Evolutionary conservation across 1,140 invertebrate species (phyloP).

Genomic region (Drosophila setifemur): DNA sequence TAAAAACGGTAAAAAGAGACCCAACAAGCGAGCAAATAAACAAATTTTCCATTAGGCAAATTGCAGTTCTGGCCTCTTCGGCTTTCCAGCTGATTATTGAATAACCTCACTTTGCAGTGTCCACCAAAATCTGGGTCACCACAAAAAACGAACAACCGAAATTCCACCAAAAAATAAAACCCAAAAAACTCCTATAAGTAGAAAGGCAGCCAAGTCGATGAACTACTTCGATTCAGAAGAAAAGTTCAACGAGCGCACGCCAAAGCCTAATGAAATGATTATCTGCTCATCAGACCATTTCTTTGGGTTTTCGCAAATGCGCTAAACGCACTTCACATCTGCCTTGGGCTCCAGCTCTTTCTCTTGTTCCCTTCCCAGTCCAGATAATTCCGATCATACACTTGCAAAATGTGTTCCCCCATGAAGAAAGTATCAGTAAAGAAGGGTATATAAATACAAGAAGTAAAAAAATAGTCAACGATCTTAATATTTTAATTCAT

Average conservation of each 20-base stretch:
- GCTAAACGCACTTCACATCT: slow-evolving; percentile 11
- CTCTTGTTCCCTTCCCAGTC: slow-evolving; percentile 20
- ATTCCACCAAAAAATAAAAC: not conserved
- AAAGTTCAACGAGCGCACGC: slow-evolving; percentile 62
- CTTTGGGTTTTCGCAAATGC: not conserved
- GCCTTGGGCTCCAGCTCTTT: not conserved
- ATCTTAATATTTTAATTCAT: too few species aligned
- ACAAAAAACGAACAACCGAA: not conserved
- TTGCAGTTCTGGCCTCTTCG: slow-evolving; percentile 46
- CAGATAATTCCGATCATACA: slow-evolving; percentile 37
- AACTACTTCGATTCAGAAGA: slow-evolving; percentile 33
- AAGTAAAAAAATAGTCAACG: too few species aligned
- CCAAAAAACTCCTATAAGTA: not conserved
- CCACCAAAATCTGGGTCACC: slow-evolving; percentile 36
- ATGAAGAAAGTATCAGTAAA: too few species aligned
- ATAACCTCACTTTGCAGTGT: slow-evolving; percentile 36
- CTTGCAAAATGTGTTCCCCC: slow-evolving; percentile 35
- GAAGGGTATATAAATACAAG: too few species aligned
- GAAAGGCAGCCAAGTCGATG: slow-evolving; percentile 35
- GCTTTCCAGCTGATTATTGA: slow-evolving; percentile 57
- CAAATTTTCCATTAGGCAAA: slow-evolving; percentile 68
- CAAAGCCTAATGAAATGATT: slow-evolving; percentile 73
- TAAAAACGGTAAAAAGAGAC: too few species aligned
- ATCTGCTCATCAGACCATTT: slow-evolving; percentile 38
- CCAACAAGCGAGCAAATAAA: slow-evolving; percentile 28